Evolutionary conservation across 2,113 vertebrate species (phyloP).

Genomic region (Pandion haliaetus): DNA sequence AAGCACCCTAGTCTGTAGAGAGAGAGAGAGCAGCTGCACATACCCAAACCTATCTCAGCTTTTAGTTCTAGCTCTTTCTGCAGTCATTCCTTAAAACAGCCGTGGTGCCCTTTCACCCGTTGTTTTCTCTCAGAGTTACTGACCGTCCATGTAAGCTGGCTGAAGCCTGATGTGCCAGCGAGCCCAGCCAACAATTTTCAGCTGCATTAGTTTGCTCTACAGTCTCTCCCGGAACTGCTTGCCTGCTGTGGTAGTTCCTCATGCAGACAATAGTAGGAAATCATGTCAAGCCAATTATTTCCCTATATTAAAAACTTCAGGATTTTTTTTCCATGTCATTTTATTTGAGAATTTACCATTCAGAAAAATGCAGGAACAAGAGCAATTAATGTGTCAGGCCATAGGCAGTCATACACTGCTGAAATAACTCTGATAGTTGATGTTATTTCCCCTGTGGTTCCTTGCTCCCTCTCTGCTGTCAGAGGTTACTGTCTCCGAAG

Average conservation of each 20-base stretch:
- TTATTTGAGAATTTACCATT: neutral
- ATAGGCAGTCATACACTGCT: neutral
- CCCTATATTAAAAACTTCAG: neutral
- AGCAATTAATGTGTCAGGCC: neutral
- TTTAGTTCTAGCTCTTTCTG: neutral
- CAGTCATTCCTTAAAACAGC: neutral
- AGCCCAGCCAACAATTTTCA: neutral
- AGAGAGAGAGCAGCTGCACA: neutral
- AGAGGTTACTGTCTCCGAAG: neutral
- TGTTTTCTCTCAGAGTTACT: neutral
- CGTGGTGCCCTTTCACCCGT: rapidly evolving
- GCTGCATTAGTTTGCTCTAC: neutral
- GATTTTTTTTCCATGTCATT: neutral
- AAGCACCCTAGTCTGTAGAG: neutral
- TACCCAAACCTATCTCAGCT: neutral
- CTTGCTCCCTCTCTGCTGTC: neutral
- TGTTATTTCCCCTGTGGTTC: neutral
- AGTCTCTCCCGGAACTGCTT: neutral
- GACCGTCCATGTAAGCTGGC: neutral
- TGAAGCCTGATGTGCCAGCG: neutral
- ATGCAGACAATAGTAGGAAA: neutral
- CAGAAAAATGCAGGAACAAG: neutral
- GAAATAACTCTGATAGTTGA: neutral
- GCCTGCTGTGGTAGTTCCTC: neutral
- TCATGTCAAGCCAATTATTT: neutral